Evolutionary conservation across 2,888 invertebrate genomes (phyloP), one percentile per base, ranked within the genome.

Genomic region (Pantelozetes paolii): DNA sequence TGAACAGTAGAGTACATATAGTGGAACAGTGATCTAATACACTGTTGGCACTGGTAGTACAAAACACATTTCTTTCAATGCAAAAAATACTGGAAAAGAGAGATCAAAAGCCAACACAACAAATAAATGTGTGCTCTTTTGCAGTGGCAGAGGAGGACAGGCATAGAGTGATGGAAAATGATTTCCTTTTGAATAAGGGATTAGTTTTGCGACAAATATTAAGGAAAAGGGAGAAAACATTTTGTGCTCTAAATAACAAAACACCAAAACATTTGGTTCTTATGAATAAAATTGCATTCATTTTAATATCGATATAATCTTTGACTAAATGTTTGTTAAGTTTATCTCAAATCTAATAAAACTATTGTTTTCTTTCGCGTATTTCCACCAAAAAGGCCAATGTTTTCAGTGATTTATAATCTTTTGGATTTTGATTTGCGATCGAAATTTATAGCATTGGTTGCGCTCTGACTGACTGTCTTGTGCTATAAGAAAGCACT

Each of bases 151-250:
- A 20, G n/a, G 54, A 26, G 23, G 26, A 54, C 62, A 62, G 36
- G 32, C 28, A 28, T 36, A 36, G 36, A 36, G 36, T 36, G 62
- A 62, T 62, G 62, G 62, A 62, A 62, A 62, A 62, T 62, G 62
- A 62, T 62, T 62, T 62, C 62, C 62, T 62, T 62, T 62, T 62
- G 62, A 62, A 62, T 62, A 62, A 62, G 62, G 62, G 62, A 62
- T 62, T 62, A 62, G 62, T 30, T 18, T 36, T 9, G 9, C 36
- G 26, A 23, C 54, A 11, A 54, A 54, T 23, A 62, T 28, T 28
- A 62, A 62, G 5, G 18, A 28, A 28, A 32, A 18, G n/a, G 6
- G 13, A 28, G 13, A 28, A 18, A 28, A 62, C 2, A 18, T n/a
- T 30, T 36, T 32, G 18, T 62, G 18, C n/a, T 62, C 32, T 28